These are phyloP conservation scores for Haliclystus octoradiatus DNA, from an alignment of 30 jellyfish, hydroid and myxozoan genomes.

Conservation along the genomic window DNA sequence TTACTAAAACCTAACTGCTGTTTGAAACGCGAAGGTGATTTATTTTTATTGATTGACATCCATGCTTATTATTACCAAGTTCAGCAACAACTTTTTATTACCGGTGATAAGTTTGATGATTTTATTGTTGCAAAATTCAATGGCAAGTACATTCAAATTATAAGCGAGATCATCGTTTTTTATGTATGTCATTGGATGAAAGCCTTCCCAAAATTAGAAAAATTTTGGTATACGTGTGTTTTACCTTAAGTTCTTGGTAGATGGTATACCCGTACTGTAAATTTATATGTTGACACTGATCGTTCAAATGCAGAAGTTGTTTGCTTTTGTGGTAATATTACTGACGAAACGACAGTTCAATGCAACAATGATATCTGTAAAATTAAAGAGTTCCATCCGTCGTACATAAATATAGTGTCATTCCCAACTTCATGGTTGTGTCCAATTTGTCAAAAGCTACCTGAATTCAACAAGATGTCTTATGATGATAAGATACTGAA, in stretches of 20 bases:
- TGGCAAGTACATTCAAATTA: too few species aligned
- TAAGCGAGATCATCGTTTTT: slow-evolving; percentile 18
- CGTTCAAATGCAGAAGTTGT: slow-evolving; percentile 15
- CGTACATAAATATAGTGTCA: slow-evolving; percentile 13
- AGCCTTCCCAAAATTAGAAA: slow-evolving; percentile 20
- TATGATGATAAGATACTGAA: too few species aligned
- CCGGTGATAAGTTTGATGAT: too few species aligned
- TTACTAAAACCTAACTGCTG: slow-evolving; percentile 8
- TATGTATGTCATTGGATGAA: slow-evolving; percentile 19
- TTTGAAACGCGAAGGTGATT: slow-evolving; percentile 10
- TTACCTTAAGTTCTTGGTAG: slow-evolving; percentile 33
- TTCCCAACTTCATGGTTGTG: slow-evolving; percentile 15
- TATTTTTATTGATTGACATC: background rate
- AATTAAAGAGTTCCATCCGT: slow-evolving; percentile 23
- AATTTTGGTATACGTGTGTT: slow-evolving; percentile 23
- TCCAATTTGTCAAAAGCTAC: slow-evolving; percentile 17
- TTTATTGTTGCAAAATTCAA: too few species aligned
- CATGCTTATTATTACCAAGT: slow-evolving; percentile 34
- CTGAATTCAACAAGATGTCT: slow-evolving; percentile 12
- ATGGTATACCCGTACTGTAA: slow-evolving; percentile 33
- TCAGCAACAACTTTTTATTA: slow-evolving; percentile 22
- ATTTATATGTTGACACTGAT: slow-evolving; percentile 13
- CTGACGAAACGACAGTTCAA: slow-evolving; percentile 10
- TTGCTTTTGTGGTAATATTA: slow-evolving; percentile 9
- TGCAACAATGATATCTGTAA: slow-evolving; percentile 14